A percentile compares a stretch with the other conserved stretches of the same genome.
phyloP scores from a whole-genome alignment of 1,140 invertebrate species.

The Tenebrio molitor region DNA sequence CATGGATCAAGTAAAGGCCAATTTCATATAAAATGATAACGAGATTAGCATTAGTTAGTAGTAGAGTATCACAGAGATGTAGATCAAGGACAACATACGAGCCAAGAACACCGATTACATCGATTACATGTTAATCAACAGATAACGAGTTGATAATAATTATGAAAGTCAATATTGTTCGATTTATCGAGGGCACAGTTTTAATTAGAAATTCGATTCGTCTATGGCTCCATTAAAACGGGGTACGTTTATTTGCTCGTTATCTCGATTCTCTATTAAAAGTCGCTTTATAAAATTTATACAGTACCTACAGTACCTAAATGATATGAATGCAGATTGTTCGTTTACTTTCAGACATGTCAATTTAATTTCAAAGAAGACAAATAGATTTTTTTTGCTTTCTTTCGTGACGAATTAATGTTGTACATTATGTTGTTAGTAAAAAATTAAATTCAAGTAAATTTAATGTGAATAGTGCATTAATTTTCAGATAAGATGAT shows the following conservation, averaged over 20 bases:
- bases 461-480: too few species aligned
- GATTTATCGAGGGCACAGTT: conserved; percentile 35
- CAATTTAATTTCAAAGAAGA: conserved; percentile 34
- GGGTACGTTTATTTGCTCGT: conserved; percentile 28
- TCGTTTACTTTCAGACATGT: conserved; percentile 18
- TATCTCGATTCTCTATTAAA: conserved; percentile 26
- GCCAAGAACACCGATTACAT: conserved; percentile 43
- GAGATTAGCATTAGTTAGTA: conserved; percentile 43
- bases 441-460: too few species aligned
- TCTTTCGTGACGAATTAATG: too few species aligned
- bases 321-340: conserved; percentile 1
- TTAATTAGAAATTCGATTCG: conserved; percentile 39
- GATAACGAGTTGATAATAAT: conserved; percentile 39
- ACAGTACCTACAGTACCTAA: not conserved
- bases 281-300: conserved; percentile 18
- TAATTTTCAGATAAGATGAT: too few species aligned
- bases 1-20: conserved; percentile 37
- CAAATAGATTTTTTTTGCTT: conserved; percentile 3
- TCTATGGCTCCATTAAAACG: conserved; percentile 23
- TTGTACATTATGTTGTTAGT: too few species aligned
- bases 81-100: conserved; percentile 45
- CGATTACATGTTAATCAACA: conserved; percentile 37
- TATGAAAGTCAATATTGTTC: conserved; percentile 35
- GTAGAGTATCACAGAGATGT: conserved; percentile 47
- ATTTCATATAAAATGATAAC: conserved; percentile 42